Evolutionary conservation across 2,888 invertebrate genomes (phyloP).

Genomic region (Leucozona laternaria): DNA sequence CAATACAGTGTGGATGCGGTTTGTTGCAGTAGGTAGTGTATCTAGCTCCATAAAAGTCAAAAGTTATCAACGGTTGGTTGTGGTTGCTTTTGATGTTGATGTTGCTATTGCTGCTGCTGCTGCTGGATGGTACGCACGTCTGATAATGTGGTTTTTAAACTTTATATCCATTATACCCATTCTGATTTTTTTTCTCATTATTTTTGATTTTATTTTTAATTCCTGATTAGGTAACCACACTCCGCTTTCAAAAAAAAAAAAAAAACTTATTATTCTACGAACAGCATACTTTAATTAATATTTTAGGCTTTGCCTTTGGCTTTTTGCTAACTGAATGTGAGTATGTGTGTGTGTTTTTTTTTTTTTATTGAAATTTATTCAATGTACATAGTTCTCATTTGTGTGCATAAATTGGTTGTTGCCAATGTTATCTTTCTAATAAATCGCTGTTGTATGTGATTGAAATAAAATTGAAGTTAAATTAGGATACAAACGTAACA

Average conservation of each 20-base stretch:
- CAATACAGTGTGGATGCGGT: constrained; percentile 62
- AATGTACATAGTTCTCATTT: constrained; percentile 68
- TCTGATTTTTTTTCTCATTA: not conserved
- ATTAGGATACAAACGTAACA: not conserved
- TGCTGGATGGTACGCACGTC: constrained; percentile 55
- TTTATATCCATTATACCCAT: constrained; percentile 3
- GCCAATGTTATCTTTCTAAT: constrained; percentile 73
- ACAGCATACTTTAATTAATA: constrained; percentile 60
- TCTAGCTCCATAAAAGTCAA: constrained; percentile 57
- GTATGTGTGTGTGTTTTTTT: constrained; percentile 6
- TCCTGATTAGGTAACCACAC: constrained; percentile 71
- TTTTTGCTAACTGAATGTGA: not conserved
- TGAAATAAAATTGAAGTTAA: constrained; percentile 44
- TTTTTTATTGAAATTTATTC: constrained; percentile 56
- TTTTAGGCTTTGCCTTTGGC: constrained; percentile 50
- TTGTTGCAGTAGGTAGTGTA: constrained; percentile 5
- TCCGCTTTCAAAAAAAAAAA: constrained; percentile 7
- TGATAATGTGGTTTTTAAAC: constrained; percentile 55
- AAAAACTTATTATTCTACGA: constrained; percentile 59
- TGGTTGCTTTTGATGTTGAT: constrained; percentile 29
- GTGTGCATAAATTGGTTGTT: constrained; percentile 73
- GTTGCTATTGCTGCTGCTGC: constrained; percentile 44
- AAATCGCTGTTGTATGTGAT: constrained; percentile 71
- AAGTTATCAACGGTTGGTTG: constrained; percentile 58
- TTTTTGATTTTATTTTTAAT: constrained; percentile 27